phyloP scores from a whole-genome alignment of 2,797 vertebrate species.

The Melopsittacus undulatus region DNA sequence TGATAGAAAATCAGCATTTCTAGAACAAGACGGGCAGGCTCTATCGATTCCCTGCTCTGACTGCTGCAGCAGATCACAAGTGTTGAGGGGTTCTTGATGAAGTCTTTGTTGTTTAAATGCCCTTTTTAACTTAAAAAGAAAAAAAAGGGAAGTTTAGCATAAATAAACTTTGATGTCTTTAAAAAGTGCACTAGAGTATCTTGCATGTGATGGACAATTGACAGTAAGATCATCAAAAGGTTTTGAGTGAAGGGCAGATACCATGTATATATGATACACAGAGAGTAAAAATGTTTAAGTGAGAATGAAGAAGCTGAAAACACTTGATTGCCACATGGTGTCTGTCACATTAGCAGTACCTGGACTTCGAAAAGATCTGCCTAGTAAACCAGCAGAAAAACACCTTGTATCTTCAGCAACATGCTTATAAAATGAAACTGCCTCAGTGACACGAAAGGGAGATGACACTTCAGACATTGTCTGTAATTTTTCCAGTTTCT shows the following conservation, averaged over 20 bases:
- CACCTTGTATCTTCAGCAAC: neutral
- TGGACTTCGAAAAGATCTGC: neutral
- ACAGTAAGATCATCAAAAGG: neutral
- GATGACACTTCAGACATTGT: neutral
- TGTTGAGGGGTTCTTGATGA: neutral
- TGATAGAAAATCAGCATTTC: slow-evolving; percentile 39
- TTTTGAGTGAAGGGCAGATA: neutral
- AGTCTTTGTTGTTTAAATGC: neutral
- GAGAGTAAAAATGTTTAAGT: neutral
- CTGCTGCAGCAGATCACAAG: neutral
- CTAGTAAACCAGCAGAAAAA: neutral
- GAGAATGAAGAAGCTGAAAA: neutral
- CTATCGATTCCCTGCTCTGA: neutral
- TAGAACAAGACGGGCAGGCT: neutral
- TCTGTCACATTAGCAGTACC: neutral
- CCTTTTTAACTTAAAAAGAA: neutral
- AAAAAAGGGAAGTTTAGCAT: too few species aligned
- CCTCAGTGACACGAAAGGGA: neutral
- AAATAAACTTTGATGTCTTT: neutral
- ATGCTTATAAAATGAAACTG: neutral
- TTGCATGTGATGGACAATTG: neutral
- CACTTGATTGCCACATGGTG: neutral
- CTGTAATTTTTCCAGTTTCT: neutral
- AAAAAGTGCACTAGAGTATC: neutral
- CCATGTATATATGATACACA: accelerated